These are phyloP conservation scores for Ariolimax columbianus DNA, from an alignment of 2,888 invertebrate genomes.

Conservation along the genomic window DNA sequence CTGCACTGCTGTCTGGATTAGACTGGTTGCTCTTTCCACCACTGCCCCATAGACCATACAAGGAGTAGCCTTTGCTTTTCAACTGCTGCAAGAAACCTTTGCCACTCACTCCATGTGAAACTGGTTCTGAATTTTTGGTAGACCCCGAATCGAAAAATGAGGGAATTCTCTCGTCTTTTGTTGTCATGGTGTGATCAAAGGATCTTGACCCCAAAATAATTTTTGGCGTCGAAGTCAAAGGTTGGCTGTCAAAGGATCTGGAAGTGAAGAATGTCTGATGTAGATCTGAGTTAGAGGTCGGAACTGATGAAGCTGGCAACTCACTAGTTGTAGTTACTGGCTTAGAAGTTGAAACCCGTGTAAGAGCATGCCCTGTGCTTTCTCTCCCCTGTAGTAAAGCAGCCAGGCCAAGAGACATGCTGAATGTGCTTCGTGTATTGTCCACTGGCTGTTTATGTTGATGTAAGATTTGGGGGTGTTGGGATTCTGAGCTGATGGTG, in stretches of 20 bases:
- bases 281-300: conserved; percentile 12
- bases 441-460: neutral
- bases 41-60: conserved; percentile 61
- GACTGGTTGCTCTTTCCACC: conserved; percentile 9
- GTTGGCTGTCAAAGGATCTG: conserved; percentile 5
- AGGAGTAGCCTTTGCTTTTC: conserved; percentile 64
- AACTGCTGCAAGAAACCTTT: conserved; percentile 62
- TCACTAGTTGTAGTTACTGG: conserved; percentile 19
- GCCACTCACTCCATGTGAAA: conserved; percentile 43
- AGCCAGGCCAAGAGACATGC: conserved; percentile 86
- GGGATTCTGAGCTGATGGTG: neutral
- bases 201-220: conserved; percentile 33
- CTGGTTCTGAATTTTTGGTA: neutral
- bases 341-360: conserved; percentile 25
- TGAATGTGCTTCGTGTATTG: conserved; percentile 83
- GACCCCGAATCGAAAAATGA: neutral
- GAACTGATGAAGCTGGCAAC: conserved; percentile 47
- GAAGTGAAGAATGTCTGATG: conserved; percentile 25
- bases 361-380: conserved; percentile 76
- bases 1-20: conserved; percentile 29
- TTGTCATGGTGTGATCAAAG: conserved; percentile 24
- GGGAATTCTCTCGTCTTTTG: conserved; percentile 3
- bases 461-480: neutral
- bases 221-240: conserved; percentile 19
- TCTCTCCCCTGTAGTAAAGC: conserved; percentile 89